Conservation (phyloP, 2,797 vertebrate genomes). For the Petrocephalus schoutedeni region DNA sequence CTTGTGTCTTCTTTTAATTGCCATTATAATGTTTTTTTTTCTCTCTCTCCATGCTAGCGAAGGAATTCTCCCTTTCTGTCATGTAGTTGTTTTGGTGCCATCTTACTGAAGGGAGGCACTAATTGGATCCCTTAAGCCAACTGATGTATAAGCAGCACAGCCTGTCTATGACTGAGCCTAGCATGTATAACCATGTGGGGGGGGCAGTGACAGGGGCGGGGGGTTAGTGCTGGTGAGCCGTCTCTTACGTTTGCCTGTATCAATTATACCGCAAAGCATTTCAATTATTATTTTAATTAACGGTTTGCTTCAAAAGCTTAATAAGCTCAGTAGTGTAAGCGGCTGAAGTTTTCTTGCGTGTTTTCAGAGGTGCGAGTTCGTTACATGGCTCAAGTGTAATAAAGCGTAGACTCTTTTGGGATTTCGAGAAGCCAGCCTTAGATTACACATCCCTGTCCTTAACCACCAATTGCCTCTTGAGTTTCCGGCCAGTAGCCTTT, state of each 20-base stretch:
- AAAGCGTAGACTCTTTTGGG: neutral
- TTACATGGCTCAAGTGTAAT: neutral
- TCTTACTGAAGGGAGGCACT: neutral
- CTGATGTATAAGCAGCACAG: neutral
- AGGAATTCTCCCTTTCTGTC: neutral
- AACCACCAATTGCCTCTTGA: neutral
- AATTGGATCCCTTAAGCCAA: constrained; percentile 13
- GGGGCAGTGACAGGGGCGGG: neutral
- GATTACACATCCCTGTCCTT: neutral
- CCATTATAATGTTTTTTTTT: neutral
- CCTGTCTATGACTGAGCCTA: neutral
- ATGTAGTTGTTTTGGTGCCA: neutral
- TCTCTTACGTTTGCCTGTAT: neutral
- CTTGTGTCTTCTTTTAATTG: neutral
- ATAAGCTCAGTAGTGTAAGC: neutral
- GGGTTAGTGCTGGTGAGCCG: neutral
- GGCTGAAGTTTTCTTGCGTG: neutral
- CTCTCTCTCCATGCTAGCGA: neutral
- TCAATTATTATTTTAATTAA: constrained; percentile 3
- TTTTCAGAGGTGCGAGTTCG: neutral
- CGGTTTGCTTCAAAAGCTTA: neutral
- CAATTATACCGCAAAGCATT: neutral
- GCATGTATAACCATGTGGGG: no score
- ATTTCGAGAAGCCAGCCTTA: neutral
- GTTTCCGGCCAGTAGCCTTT: neutral